These are phyloP conservation scores for Dryococelus australis DNA, from an alignment of 2,888 invertebrate species.

Conservation along the genomic window DNA sequence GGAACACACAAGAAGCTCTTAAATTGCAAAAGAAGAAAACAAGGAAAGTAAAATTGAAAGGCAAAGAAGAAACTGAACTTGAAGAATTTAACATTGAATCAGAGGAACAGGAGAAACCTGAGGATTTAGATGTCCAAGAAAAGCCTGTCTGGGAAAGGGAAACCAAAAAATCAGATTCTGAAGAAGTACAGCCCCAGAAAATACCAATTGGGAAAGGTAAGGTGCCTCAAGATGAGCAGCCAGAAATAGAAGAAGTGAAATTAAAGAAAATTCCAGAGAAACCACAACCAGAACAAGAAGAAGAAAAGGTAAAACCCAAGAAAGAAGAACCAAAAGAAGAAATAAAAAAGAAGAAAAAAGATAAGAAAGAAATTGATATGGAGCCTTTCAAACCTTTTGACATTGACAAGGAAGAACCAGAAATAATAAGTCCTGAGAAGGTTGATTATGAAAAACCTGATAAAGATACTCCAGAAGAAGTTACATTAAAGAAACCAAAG, in stretches of 20 bases:
- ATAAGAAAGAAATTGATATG: constrained; percentile 35
- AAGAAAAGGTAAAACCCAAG: constrained; percentile 51
- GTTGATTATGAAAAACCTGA: constrained; percentile 47
- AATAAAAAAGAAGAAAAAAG: constrained; percentile 40
- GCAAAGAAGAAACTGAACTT: constrained; percentile 13
- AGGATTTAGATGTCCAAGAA: constrained; percentile 42
- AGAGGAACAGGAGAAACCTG: constrained; percentile 40
- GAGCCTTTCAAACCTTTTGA: constrained; percentile 37
- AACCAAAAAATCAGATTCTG: constrained; percentile 48
- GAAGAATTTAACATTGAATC: constrained; percentile 35
- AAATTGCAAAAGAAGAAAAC: constrained; percentile 59
- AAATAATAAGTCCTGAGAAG: constrained; percentile 33
- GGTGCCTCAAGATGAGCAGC: constrained; percentile 51
- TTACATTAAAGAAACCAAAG: constrained; percentile 51
- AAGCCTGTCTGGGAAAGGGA: constrained; percentile 53
- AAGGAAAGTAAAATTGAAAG: constrained; percentile 30
- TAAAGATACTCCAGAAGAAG: constrained; percentile 42
- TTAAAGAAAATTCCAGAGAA: constrained; percentile 63
- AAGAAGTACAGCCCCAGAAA: constrained; percentile 47
- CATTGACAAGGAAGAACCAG: constrained; percentile 37
- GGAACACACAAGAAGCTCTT: constrained; percentile 74
- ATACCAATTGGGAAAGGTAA: constrained; percentile 48
- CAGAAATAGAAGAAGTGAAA: constrained; percentile 57
- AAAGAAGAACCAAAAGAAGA: constrained; percentile 46
- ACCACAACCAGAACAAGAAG: constrained; percentile 48